Percentiles rank a stretch among this genome's conserved stretches.
phyloP scores from a whole-genome alignment of 1,140 invertebrate species.

The Lanistes nyassanus region DNA sequence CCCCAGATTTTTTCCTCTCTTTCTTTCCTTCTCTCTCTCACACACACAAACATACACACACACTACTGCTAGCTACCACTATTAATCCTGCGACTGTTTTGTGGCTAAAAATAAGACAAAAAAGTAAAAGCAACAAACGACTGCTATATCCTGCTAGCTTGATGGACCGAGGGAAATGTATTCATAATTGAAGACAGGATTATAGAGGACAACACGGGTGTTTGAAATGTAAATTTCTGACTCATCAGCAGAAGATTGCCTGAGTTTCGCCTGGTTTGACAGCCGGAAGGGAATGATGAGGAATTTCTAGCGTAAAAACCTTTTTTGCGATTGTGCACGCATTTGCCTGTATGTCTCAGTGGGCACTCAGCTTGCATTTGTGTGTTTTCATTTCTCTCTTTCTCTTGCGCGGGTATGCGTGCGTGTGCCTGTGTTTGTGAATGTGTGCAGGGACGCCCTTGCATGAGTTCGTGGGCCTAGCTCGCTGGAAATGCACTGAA shows the following conservation, averaged over 20 bases:
- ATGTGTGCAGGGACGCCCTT: neutral
- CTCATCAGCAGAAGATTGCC: too few species aligned
- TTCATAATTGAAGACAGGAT: too few species aligned
- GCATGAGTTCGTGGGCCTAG: neutral
- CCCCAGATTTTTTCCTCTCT: neutral
- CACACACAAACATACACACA: neutral
- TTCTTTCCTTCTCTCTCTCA: neutral
- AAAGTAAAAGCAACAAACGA: neutral
- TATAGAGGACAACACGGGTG: too few species aligned
- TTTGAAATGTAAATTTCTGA: too few species aligned
- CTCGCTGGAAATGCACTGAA: too few species aligned
- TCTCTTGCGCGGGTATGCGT: neutral
- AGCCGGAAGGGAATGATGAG: too few species aligned
- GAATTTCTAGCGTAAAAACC: neutral
- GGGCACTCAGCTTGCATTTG: neutral
- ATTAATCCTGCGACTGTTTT: neutral
- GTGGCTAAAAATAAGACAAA: neutral
- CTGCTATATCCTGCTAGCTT: neutral
- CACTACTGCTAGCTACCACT: neutral
- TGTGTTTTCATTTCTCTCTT: neutral
- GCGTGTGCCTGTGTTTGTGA: neutral
- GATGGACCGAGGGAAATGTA: too few species aligned
- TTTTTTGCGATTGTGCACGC: neutral
- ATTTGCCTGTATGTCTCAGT: neutral
- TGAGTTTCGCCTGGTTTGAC: too few species aligned